Evolutionary conservation across 2,797 vertebrate species (phyloP), one percentile per base, ranked within the genome.

Genomic region (Aldrovandia affinis): DNA sequence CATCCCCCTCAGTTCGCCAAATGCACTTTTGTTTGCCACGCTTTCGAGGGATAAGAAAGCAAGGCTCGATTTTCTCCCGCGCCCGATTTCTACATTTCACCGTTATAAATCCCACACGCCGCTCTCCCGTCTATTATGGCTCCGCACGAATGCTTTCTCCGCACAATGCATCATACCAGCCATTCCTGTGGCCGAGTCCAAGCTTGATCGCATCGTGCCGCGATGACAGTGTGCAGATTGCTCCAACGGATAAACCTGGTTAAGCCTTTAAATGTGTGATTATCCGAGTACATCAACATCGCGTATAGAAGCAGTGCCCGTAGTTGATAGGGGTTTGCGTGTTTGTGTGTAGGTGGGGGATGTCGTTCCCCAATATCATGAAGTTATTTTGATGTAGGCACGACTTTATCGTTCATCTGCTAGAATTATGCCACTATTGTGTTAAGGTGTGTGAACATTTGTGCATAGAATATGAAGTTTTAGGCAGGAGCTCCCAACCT

Each of bases 1-100:
- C 92, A 89, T 90, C 33, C 42, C 78, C 79, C 65, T 3, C 68
- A 30, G 25, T 61, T 39, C 70, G 50, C n/a, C 30, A 39, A 80
- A 80, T 20, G 25, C 15, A 25, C 33, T 15, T 28, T 8, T 47
- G 44, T 25, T 25, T 63, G 75, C 63, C 50, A 18, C 36, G 68
- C 70, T 47, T 52, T 70, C 61, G 30, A 50, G 57, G 28, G 47
- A 77, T 44, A 30, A 80, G 52, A 50, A 5, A 20, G 8, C 2
- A 0, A 39, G 36, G 39, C 36, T 75, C 20, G 1, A 2, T 7
- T 3, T 20, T 57, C 15, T 3, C 18, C 47, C 12, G 47, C 12
- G 47, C 47, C 47, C 47, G 47, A 1, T 36, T 15, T 39, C 65
- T 18, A 30, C 65, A 15, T 39, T 39, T 39, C 33, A 15, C 68